A percentile compares a stretch with the other conserved stretches of the same genome.
Conservation (phyloP, 64 coral and sea anemone genomes). For the Montipora sp. region DNA sequence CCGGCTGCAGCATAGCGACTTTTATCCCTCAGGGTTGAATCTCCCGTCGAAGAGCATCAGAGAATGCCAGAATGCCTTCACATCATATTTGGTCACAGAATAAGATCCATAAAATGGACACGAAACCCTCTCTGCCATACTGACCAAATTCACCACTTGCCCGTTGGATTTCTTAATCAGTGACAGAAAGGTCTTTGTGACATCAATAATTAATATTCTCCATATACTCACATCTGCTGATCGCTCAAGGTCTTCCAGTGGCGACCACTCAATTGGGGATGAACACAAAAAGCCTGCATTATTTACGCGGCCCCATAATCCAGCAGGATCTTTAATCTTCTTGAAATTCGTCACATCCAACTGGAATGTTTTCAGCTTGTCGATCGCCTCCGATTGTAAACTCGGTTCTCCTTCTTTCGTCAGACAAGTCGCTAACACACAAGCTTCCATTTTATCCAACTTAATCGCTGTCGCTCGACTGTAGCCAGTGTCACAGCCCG, state of each 20-base stretch:
- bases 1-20: too few species aligned
- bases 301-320: constrained; percentile 61
- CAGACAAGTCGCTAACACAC: constrained; percentile 71
- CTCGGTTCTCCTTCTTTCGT: constrained; percentile 50
- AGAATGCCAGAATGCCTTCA: too few species aligned
- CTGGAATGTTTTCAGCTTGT: neutral
- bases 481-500: constrained; percentile 76
- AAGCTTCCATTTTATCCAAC: constrained; percentile 58
- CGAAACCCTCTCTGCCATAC: too few species aligned
- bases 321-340: constrained; percentile 44
- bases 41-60: too few species aligned
- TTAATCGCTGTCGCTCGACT: constrained; percentile 47
- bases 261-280: constrained; percentile 17
- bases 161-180: constrained; percentile 39
- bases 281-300: constrained; percentile 42
- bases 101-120: too few species aligned
- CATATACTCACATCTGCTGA: constrained; percentile 47
- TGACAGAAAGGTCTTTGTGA: constrained; percentile 49
- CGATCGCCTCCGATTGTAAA: constrained; percentile 25
- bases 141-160: constrained; percentile 21
- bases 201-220: constrained; percentile 39
- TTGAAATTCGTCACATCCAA: constrained; percentile 24
- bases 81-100: too few species aligned
- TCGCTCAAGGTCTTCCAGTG: neutral
- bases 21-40: too few species aligned